Evolutionary conservation across 2,113 vertebrate genomes (phyloP), one percentile per base, ranked within the genome.

Genomic region (Corythaixoides concolor): DNA sequence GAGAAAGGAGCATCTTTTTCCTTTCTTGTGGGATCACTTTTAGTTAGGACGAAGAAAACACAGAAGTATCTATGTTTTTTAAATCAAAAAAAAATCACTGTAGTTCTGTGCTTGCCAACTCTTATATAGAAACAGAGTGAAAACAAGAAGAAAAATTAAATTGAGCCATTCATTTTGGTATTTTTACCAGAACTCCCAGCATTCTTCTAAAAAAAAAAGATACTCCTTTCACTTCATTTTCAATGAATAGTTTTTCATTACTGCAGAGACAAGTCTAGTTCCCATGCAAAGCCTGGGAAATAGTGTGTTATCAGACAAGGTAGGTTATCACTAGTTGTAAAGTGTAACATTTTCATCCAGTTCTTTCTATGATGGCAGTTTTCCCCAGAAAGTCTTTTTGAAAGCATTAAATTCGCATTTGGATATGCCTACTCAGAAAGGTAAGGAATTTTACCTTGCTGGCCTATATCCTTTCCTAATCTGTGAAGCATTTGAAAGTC

Each of bases 71-170:
- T 90, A 26, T 1, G 1, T 27, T 90, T 30, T 94, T 92, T 85
- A 76, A 69, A 47, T 41, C 8, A 28, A 53, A 81, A 60, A 16
- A 73, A 72, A 28, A 8, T 13, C 66, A 56, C 21, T 7, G 11
- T 41, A 59, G 33, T 50, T 77, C 18, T 80, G 4, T 28, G 20
- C 43, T 90, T 86, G 59, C 67, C 77, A 89, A 43, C 15, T 52
- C 56, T 63, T 85, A 95, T 94, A 84, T n/a, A 80, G 52, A 95
- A 96, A 56, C 82, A 94, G 66, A 80, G 15, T 70, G 52, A 39
- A 95, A 93, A 91, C 16, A 68, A 27, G 14, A 84, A 50, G n/a
- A 67, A 93, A 90, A 89, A 87, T 41, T 69, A 79, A 60, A 70
- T 13, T 50, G 93, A 93, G 22, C 7, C 14, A 30, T 92, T 93